Percentiles rank a stretch among this genome's conserved stretches.
Evolutionary conservation across 2,888 invertebrate species (phyloP).

Genomic region (Thelaira solivaga): DNA sequence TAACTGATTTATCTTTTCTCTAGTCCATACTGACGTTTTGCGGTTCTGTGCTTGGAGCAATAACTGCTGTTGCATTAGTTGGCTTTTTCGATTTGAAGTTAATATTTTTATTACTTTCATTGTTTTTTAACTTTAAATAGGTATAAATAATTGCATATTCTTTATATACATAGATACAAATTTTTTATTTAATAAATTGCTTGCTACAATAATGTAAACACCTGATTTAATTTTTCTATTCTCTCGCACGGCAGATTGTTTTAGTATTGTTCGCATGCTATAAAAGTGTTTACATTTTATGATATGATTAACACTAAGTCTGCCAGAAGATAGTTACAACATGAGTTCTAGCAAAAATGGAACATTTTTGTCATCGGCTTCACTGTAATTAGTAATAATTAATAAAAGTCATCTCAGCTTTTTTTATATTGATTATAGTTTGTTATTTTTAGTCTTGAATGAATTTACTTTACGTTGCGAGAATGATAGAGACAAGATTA

Average conservation of each 20-base stretch:
- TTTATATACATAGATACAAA: slow-evolving; percentile 30
- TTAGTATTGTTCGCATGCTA: slow-evolving; percentile 41
- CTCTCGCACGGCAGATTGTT: slow-evolving; percentile 49
- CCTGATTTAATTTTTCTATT: slow-evolving; percentile 8
- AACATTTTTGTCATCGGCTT: too few relatives aligned
- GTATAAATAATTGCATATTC: slow-evolving; percentile 14
- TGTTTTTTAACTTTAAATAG: slow-evolving; percentile 21
- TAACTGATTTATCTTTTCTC: slow-evolving; percentile 71
- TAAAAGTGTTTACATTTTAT: not conserved
- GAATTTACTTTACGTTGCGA: too few relatives aligned
- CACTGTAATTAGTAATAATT: too few relatives aligned
- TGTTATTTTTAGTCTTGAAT: too few relatives aligned
- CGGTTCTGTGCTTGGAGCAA: slow-evolving; percentile 21
- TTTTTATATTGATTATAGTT: too few relatives aligned
- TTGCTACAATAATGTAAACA: slow-evolving; percentile 43
- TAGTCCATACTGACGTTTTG: slow-evolving; percentile 70
- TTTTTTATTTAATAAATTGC: slow-evolving; percentile 17
- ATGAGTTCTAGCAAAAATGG: too few relatives aligned
- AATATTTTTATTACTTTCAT: slow-evolving; percentile 32
- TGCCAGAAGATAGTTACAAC: too few relatives aligned
- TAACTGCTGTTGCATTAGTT: not conserved
- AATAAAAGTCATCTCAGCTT: too few relatives aligned
- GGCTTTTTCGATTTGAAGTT: not conserved
- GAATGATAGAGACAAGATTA: too few relatives aligned
- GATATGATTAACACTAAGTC: not conserved